These are phyloP conservation scores for Lasioglossum morio DNA, from an alignment of 2,888 invertebrate species.

Conservation along the genomic window DNA sequence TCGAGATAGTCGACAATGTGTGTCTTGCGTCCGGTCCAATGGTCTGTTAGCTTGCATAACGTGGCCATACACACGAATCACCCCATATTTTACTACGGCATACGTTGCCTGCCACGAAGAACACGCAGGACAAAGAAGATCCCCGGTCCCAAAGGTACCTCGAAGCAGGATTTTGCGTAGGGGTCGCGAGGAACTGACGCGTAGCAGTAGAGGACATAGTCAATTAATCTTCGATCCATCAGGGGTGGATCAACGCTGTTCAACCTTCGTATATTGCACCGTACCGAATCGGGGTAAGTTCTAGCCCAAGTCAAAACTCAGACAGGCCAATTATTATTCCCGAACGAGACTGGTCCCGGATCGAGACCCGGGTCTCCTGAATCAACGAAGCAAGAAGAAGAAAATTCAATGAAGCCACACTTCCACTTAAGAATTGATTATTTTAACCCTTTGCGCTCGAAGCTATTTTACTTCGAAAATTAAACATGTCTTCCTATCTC, in stretches of 20 bases:
- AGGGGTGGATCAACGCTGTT: conserved; percentile 9
- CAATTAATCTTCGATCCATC: conserved; percentile 48
- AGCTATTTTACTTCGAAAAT: no score
- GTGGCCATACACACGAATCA: conserved; percentile 25
- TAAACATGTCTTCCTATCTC: no score
- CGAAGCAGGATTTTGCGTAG: conserved; percentile 2
- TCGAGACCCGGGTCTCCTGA: neutral
- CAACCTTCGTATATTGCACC: neutral
- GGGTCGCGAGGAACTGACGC: conserved; percentile 18
- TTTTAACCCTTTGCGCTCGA: no score
- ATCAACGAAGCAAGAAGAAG: neutral
- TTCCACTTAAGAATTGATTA: no score
- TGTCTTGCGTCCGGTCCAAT: conserved; percentile 38
- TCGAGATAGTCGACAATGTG: conserved; percentile 54
- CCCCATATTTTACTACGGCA: conserved; percentile 45
- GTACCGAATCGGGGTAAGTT: neutral
- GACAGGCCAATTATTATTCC: conserved; percentile 6
- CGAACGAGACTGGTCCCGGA: neutral
- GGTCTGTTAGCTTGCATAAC: conserved; percentile 59
- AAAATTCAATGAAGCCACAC: no score
- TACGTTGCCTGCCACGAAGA: conserved; percentile 25
- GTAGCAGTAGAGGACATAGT: conserved; percentile 14
- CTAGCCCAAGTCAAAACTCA: neutral
- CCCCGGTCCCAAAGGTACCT: conserved; percentile 3
- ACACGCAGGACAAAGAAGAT: conserved; percentile 31